Percentiles rank a stretch among this genome's conserved stretches.
These are phyloP conservation scores for Planococcus citri DNA, from an alignment of 1,140 invertebrate species.

Conservation along the genomic window DNA sequence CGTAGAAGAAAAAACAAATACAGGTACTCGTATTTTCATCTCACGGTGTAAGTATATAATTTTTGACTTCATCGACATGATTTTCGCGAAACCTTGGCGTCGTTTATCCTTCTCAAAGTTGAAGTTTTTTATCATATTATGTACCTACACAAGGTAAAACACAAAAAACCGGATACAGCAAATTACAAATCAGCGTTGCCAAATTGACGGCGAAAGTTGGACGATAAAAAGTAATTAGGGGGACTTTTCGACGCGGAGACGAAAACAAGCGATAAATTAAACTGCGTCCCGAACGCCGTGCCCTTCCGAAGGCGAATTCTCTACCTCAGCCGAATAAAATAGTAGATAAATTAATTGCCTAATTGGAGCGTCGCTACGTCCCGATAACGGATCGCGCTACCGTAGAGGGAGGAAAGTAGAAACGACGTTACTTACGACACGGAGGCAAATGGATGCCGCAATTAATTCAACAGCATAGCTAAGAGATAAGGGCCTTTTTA, in stretches of 20 bases:
- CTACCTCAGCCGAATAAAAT: constrained; percentile 2
- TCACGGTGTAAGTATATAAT: no score
- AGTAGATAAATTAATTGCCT: constrained; percentile 7
- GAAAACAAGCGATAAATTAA: constrained; percentile 3
- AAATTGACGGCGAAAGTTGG: neutral
- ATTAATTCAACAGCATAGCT: neutral
- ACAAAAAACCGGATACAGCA: no score
- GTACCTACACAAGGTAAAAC: no score
- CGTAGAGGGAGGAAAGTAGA: neutral
- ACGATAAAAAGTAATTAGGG: neutral
- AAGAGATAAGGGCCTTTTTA: constrained; percentile 2
- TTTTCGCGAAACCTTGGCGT: no score
- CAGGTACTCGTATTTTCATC: no score
- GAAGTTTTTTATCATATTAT: no score
- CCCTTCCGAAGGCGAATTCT: neutral
- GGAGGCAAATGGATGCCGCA: neutral
- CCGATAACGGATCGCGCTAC: neutral
- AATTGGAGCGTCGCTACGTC: constrained; percentile 5
- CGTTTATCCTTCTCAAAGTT: no score
- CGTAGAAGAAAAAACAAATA: no score
- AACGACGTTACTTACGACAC: neutral
- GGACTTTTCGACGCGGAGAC: neutral
- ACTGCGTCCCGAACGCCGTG: neutral
- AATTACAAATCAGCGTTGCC: neutral
- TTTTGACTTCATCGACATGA: no score